phyloP scores from a whole-genome alignment of 64 coral and sea anemone genomes.

The Dendronephthya gigantea region DNA sequence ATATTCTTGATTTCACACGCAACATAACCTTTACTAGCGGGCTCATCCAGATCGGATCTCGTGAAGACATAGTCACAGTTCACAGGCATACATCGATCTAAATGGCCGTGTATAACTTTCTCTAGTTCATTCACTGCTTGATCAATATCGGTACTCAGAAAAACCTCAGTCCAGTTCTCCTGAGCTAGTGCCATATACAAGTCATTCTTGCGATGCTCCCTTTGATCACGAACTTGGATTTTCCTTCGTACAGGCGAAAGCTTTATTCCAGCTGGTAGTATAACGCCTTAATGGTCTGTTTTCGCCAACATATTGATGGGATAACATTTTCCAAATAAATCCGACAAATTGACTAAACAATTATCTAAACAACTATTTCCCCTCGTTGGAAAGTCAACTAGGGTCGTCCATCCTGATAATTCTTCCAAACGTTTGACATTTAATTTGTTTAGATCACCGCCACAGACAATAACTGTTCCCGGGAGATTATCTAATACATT shows the following conservation, averaged over 20 bases:
- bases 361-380: conserved; percentile 20
- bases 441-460: conserved; percentile 43
- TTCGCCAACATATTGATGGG: conserved; percentile 5
- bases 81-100: too few species aligned
- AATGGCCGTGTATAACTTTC: too few species aligned
- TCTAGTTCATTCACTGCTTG: too few species aligned
- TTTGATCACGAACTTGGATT: conserved; percentile 2
- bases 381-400: conserved; percentile 41
- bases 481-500: conserved; percentile 13
- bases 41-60: too few species aligned
- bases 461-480: conserved; percentile 32
- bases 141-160: too few species aligned
- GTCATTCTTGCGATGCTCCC: conserved; percentile 25
- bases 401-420: not conserved
- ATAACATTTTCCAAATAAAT: conserved; percentile 23
- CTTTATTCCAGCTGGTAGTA: conserved; percentile 24
- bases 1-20: too few species aligned
- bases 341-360: conserved; percentile 22
- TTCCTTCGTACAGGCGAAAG: conserved; percentile 11
- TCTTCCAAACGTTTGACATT: not conserved
- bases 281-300: conserved; percentile 22
- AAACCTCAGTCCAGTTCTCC: not conserved
- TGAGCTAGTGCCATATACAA: not conserved
- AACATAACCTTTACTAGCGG: too few species aligned
- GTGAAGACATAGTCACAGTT: too few species aligned